phyloP scores from a whole-genome alignment of 2,797 vertebrate species.

The Falco concolor region DNA sequence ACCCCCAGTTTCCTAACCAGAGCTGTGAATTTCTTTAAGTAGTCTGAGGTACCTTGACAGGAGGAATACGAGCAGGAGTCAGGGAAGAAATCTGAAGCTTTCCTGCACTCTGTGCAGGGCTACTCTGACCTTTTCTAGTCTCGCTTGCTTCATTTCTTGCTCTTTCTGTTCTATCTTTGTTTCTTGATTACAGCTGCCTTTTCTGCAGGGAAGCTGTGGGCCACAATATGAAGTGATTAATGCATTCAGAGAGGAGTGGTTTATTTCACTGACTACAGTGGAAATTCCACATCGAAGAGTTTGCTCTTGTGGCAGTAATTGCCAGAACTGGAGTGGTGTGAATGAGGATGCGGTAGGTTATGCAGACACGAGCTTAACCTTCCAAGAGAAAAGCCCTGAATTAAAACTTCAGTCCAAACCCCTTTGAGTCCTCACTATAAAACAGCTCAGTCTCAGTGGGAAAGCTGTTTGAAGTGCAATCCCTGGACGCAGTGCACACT shows the following conservation, averaged over 20 bases:
- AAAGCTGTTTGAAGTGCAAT: background rate
- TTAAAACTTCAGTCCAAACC: background rate
- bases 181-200: background rate
- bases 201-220: background rate
- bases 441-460: background rate
- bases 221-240: background rate
- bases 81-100: background rate
- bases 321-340: background rate
- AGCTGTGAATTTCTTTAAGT: background rate
- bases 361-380: background rate
- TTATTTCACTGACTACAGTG: background rate
- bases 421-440: background rate
- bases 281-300: background rate
- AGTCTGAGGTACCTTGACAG: background rate
- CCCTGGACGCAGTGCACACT: accelerated
- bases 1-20: accelerated
- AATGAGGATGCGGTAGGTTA: background rate
- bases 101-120: background rate
- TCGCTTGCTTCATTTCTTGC: background rate
- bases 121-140: background rate
- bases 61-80: background rate
- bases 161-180: background rate
- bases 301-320: background rate
- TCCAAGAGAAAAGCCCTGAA: background rate
- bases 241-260: background rate